A percentile compares a stretch with the other conserved stretches of the same genome.
These are phyloP conservation scores for Ciconia nigra DNA, from an alignment of 2,797 vertebrate genomes.

Conservation along the genomic window DNA sequence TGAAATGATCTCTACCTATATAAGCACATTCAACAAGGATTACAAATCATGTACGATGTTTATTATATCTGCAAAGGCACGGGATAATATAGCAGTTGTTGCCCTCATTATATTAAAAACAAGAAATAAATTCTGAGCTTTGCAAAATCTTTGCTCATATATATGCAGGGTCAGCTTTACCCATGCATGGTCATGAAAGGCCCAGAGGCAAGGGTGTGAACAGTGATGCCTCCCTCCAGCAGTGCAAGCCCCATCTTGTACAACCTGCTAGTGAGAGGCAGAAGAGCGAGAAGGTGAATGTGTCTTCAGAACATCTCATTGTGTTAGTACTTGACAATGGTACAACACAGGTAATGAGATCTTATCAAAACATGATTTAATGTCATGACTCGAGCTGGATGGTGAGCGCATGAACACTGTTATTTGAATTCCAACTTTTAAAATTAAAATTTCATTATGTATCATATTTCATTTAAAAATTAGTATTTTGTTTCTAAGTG, in stretches of 20 bases:
- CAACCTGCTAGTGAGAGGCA: neutral
- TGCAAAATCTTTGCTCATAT: neutral
- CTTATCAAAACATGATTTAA: neutral
- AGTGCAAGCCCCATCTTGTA: conserved; percentile 1
- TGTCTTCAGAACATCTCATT: neutral
- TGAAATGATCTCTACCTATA: conserved; percentile 1
- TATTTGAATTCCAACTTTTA: neutral
- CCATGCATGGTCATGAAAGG: neutral
- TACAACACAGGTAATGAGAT: neutral
- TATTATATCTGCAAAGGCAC: neutral
- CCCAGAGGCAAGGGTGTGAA: conserved; percentile 25
- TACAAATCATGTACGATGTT: neutral
- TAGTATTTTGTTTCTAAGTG: neutral
- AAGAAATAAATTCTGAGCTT: neutral
- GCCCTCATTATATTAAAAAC: neutral
- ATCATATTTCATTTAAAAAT: neutral
- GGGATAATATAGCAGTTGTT: neutral
- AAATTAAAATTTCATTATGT: neutral
- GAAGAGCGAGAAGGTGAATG: neutral
- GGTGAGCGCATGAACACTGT: neutral
- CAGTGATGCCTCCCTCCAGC: neutral
- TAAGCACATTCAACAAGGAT: neutral
- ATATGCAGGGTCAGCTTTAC: conserved; percentile 40
- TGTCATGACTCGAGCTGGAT: neutral
- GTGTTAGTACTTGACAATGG: neutral